Conservation (phyloP, 2,797 vertebrate genomes). For the Sphenodon punctatus region DNA sequence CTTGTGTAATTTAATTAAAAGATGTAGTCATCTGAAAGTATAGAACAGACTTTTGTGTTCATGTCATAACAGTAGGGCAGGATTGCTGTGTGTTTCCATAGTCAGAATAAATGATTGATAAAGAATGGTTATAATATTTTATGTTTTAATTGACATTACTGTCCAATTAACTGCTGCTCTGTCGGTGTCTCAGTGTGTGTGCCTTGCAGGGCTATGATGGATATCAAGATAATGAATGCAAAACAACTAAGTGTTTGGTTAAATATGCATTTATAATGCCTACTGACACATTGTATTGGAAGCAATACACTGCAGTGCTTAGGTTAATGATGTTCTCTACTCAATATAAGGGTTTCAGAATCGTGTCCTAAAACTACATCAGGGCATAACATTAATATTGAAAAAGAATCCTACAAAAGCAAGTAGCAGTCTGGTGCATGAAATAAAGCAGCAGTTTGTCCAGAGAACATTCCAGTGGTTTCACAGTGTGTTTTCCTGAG, state of each 20-base stretch:
- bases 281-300: background rate
- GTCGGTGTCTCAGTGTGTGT: background rate
- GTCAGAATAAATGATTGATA: background rate
- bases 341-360: background rate
- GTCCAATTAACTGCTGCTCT: conserved; percentile 38
- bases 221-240: background rate
- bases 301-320: too few relatives aligned
- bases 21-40: conserved; percentile 28
- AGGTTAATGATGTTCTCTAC: background rate
- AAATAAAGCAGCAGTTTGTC: background rate
- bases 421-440: background rate
- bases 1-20: conserved; percentile 48
- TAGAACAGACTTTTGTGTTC: conserved; percentile 43
- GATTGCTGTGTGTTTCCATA: conserved; percentile 24
- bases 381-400: background rate
- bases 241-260: fast-evolving
- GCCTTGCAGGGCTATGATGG: background rate
- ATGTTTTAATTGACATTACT: conserved; percentile 12
- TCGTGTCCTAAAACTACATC: background rate
- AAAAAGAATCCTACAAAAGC: background rate
- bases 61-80: conserved; percentile 60
- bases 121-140: background rate
- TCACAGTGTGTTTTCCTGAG: background rate
- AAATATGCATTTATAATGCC: background rate
- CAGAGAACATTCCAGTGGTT: background rate